Evolutionary conservation across 2,113 vertebrate species (phyloP), one percentile per base, ranked within the genome.

Genomic region (Forbesichthys papilliferus): DNA sequence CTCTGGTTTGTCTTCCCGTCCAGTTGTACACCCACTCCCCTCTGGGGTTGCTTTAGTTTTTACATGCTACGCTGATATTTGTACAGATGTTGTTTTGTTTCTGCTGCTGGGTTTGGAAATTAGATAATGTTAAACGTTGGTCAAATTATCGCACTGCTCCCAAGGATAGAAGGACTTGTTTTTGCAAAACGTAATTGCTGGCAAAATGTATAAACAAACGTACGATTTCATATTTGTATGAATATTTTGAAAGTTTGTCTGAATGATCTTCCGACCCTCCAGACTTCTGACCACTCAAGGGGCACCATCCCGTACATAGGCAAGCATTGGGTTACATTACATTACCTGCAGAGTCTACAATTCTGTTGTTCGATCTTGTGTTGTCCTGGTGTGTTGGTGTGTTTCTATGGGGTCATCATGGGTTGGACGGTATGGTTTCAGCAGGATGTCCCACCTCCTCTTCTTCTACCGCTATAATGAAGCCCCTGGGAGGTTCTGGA

Each of bases 401-500:
- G 77, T 53, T 85, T 83, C 68, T 74, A n/a, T 61, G 74, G 61
- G 65, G 77, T 86, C 83, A 80, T 4, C 57, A 51, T 86, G 86
- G 88, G 92, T 86, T 85, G 85, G 94, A 88, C 85, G 94, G 88
- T 93, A 87, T 89, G 36, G 88, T 87, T 93, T 90, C 91, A 89
- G 93, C 95, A 95, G 96, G 95, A 96, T 96, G 90, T 94, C 93
- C 95, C 82, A 73, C 71, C 67, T 46, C 48, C 63, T 72, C 71
- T 77, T 71, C 75, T 82, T 90, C 78, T 92, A 92, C 91, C 95
- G 94, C 93, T 94, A 92, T 95, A 94, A 98, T 93, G 93, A 95
- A 94, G 88, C 96, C 95, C 95, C 85, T 80, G 96, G 95, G 96
- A 96, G 76, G 70, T 85, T 90, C 87, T 87, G 61, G 91, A 95